phyloP scores from a whole-genome alignment of 2,888 invertebrate species.

The Mechanitis mazaeus region DNA sequence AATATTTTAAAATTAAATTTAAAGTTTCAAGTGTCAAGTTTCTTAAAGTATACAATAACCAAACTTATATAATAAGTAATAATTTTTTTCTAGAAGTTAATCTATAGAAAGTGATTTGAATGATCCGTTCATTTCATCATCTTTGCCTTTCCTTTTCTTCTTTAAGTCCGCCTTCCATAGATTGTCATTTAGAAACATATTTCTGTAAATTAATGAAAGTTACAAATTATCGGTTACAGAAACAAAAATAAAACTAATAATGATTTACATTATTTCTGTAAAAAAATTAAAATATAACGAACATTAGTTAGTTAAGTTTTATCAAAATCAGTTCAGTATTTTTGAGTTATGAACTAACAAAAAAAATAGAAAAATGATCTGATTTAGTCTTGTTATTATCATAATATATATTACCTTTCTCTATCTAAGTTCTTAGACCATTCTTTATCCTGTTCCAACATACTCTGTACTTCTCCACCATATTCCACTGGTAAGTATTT shows the following conservation, averaged over 20 bases:
- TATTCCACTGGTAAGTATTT: slow-evolving; percentile 81
- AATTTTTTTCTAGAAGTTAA: slow-evolving; percentile 37
- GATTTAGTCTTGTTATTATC: slow-evolving; percentile 1
- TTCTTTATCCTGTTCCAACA: slow-evolving; percentile 68
- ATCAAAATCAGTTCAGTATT: no score
- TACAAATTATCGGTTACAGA: slow-evolving; percentile 8
- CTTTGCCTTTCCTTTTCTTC: slow-evolving; percentile 49
- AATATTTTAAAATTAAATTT: no score
- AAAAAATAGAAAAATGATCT: no score
- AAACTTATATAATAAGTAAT: no score
- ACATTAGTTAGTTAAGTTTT: no score
- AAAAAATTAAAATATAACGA: no score
- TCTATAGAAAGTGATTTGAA: slow-evolving; percentile 77
- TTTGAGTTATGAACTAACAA: no score
- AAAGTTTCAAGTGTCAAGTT: no score
- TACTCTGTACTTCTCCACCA: slow-evolving; percentile 77
- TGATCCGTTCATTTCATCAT: slow-evolving; percentile 69
- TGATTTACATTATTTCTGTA: no score
- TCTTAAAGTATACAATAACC: no score
- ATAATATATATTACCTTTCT: slow-evolving; percentile 40
- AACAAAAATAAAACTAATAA: no score
- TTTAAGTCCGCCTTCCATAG: slow-evolving; percentile 78
- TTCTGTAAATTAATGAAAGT: slow-evolving; percentile 50
- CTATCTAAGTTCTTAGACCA: slow-evolving; percentile 74
- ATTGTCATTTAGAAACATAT: slow-evolving; percentile 65